Conservation (phyloP, 2,888 invertebrate species). For the Diplolepis rosae region DNA sequence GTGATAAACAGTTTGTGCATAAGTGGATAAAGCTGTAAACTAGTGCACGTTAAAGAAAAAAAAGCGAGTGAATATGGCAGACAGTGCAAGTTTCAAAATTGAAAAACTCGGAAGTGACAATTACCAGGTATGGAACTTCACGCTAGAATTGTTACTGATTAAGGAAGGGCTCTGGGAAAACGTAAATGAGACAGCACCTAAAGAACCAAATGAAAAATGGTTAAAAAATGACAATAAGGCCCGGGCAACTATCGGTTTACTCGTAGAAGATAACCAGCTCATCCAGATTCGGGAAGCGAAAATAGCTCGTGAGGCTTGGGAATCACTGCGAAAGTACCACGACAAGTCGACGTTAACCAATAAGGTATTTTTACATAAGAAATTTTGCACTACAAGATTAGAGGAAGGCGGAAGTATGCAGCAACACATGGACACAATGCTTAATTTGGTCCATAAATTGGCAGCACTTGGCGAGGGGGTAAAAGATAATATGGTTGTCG, state of each 20-base stretch:
- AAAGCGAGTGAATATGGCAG: no score
- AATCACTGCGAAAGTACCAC: constrained; percentile 42
- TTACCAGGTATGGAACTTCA: no score
- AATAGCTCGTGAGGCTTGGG: constrained; percentile 43
- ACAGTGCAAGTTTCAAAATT: no score
- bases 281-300: constrained; percentile 39
- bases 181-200: constrained; percentile 25
- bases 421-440: constrained; percentile 47
- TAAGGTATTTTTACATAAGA: constrained; percentile 38
- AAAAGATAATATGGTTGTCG: constrained; percentile 45
- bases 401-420: constrained; percentile 45
- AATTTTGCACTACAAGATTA: constrained; percentile 41
- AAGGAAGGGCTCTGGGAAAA: constrained; percentile 45
- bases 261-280: constrained; percentile 38
- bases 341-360: constrained; percentile 44
- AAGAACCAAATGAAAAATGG: constrained; percentile 36
- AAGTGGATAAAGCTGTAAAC: no score
- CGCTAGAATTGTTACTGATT: constrained; percentile 43
- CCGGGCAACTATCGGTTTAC: constrained; percentile 45
- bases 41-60: no score
- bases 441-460: constrained; percentile 43
- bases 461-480: constrained; percentile 47
- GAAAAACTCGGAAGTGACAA: no score
- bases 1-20: no score
- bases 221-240: constrained; percentile 41